Evolutionary conservation across 2,113 vertebrate species (phyloP).

Genomic region (Eudorcas thomsonii): DNA sequence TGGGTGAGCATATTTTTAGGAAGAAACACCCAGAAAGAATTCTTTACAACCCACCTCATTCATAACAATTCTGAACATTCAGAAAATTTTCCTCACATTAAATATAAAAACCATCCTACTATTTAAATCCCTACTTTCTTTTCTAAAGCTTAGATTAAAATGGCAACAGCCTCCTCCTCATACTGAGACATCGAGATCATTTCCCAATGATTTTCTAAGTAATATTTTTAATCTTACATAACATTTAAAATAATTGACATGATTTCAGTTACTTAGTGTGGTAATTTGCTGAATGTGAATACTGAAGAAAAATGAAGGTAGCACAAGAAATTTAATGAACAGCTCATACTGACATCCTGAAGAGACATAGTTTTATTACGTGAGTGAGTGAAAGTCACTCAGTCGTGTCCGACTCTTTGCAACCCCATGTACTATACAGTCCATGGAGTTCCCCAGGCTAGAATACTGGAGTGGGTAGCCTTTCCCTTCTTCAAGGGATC

Average conservation of each 20-base stretch:
- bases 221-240: background rate
- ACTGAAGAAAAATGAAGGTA: background rate
- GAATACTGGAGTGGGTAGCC: background rate
- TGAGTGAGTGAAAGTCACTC: background rate
- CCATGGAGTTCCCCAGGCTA: background rate
- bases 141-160: background rate
- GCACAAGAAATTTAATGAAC: background rate
- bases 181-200: background rate
- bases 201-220: background rate
- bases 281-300: background rate
- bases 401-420: background rate
- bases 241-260: background rate
- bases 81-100: background rate
- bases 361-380: background rate
- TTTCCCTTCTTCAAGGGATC: background rate
- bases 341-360: background rate
- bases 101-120: background rate
- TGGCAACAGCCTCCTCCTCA: background rate
- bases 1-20: background rate
- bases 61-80: background rate
- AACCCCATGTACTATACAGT: background rate
- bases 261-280: background rate
- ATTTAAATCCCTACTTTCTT: background rate
- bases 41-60: conserved; percentile 1
- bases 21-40: background rate